Percentiles rank a stretch among this genome's conserved stretches.
Conservation (phyloP, 1,140 invertebrate species). For the Triops longicaudatus region DNA sequence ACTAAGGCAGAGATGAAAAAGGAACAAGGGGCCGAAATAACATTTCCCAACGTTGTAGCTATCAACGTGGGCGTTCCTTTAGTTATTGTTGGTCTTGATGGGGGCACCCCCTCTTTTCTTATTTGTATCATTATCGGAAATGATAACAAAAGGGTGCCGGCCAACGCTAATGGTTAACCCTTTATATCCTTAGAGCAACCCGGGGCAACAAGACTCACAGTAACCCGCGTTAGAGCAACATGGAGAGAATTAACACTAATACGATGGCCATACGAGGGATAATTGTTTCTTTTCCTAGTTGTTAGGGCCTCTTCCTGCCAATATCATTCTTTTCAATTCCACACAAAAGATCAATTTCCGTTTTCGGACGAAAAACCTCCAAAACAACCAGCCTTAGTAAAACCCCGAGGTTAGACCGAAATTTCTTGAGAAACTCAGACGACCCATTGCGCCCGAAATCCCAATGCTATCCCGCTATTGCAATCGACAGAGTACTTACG, state of each 20-base stretch:
- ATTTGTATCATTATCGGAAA: constrained; percentile 15
- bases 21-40: neutral
- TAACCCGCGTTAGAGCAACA: neutral
- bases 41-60: neutral
- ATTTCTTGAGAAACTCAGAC: neutral
- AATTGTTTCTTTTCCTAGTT: constrained; percentile 2
- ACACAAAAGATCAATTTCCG: constrained; percentile 7
- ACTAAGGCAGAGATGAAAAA: neutral
- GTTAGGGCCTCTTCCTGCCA: constrained; percentile 5
- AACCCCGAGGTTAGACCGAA: neutral
- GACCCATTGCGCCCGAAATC: neutral
- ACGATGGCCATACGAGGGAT: neutral
- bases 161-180: constrained; percentile 3
- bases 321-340: neutral
- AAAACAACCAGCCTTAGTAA: neutral
- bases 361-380: neutral
- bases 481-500: constrained; percentile 2
- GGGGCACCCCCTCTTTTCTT: neutral
- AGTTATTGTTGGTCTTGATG: neutral
- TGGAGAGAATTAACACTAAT: neutral
- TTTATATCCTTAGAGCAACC: neutral
- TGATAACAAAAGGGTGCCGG: neutral
- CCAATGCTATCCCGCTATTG: neutral
- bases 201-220: constrained; percentile 5
- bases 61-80: neutral